Evolutionary conservation across 2,888 invertebrate genomes (phyloP).

Genomic region (Vesta saturnalis): DNA sequence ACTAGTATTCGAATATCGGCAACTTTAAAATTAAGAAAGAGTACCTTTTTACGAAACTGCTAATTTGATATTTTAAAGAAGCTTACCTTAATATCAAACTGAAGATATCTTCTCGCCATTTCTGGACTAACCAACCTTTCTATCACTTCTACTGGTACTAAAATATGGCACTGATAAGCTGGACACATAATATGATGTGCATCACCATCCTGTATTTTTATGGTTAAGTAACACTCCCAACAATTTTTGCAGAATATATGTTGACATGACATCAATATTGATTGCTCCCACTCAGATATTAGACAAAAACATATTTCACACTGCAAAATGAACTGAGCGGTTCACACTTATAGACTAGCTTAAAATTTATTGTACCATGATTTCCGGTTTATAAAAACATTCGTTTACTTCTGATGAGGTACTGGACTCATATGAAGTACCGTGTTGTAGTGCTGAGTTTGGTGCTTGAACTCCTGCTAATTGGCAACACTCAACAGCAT

Average conservation of each 20-base stretch:
- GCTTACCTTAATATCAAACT: slow-evolving; percentile 75
- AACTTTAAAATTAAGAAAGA: no score
- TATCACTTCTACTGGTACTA: slow-evolving; percentile 73
- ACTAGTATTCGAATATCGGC: no score
- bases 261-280: slow-evolving; percentile 69
- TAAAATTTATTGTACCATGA: slow-evolving; percentile 53
- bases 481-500: slow-evolving; percentile 72
- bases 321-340: slow-evolving; percentile 55
- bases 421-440: slow-evolving; percentile 57
- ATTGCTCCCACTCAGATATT: slow-evolving; percentile 63
- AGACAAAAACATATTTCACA: slow-evolving; percentile 70
- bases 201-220: slow-evolving; percentile 73
- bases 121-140: slow-evolving; percentile 73
- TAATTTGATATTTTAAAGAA: background rate
- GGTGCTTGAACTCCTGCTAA: slow-evolving; percentile 73
- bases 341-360: background rate
- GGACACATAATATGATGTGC: slow-evolving; percentile 74
- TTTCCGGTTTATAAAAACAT: slow-evolving; percentile 47
- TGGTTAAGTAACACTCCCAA: slow-evolving; percentile 73
- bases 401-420: slow-evolving; percentile 54
- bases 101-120: slow-evolving; percentile 72
- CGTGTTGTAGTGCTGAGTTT: slow-evolving; percentile 62
- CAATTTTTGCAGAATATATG: slow-evolving; percentile 72
- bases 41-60: no score
- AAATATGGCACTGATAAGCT: slow-evolving; percentile 69